Base-by-base conservation (phyloP, 2,797 vertebrate genomes). In the Pachyuromys duprasi region DNA sequence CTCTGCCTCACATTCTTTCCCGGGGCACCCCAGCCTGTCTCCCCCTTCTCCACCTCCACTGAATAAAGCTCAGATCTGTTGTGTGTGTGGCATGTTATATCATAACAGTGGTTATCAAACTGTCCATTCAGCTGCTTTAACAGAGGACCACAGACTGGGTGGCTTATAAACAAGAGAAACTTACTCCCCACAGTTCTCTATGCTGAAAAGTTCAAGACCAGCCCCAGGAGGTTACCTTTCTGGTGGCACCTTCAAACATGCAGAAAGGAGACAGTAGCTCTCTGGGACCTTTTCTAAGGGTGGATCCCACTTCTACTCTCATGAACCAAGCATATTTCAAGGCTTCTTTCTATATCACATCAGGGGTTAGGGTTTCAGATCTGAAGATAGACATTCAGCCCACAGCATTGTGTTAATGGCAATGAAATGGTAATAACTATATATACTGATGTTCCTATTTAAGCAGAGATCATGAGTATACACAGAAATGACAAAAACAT, bases 371-470 rank as follows among this genome's bases (percentile, higher is more conserved):
- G 15, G 31, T 55, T 45, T 79, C 80, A 28, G 8, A 70, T 9
- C 13, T 28, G 6, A 7, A n/a, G 7, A 20, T 39, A 42, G 8
- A 49, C 55, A 24, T 39, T 42, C 42, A 15, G 31, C 36, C 18
- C 65, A 57, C 3, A 81, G 67, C 11, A 13, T 17, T 15, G 14
- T 26, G 24, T 17, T 4, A 31, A n/a, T 11, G 39, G 17, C 4
- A 28, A 3, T 2, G 22, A 2, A 3, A 2, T 8, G 42, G 28
- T 17, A 76, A 49, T 57, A 57, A 57, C 55, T 13, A 2, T 8
- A 0, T 2, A 17, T 31, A 49, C 18, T 49, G 3, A 0, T 13
- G 15, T 8, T 62, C 31, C 4, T 0, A 0, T 22, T 42, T n/a
- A 1, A 2, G 69, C 75, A 84, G 67, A 55, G 67, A 55, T n/a